A percentile compares a stretch with the other conserved stretches of the same genome.
Conservation (phyloP, 2,113 vertebrate genomes). For the Apodemus sylvaticus region DNA sequence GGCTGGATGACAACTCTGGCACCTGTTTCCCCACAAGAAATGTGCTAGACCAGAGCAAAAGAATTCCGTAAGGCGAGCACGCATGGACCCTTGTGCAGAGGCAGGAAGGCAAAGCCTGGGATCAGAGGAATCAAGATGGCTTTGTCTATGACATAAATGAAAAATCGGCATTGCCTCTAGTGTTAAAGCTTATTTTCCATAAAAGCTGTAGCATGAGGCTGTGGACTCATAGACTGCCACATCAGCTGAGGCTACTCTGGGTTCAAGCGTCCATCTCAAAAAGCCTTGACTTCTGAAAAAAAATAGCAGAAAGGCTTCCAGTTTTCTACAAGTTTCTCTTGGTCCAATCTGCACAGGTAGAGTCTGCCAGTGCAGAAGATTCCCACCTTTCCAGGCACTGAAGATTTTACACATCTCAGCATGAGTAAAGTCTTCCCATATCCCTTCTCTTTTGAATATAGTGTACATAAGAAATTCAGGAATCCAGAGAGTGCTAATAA, state of each 20-base stretch:
- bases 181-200: slow-evolving; percentile 50
- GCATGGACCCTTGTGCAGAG: background rate
- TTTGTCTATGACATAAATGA: slow-evolving; percentile 55
- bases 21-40: slow-evolving; percentile 47
- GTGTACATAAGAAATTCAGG: background rate
- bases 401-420: background rate
- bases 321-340: background rate
- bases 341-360: background rate
- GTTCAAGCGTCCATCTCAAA: slow-evolving; percentile 36
- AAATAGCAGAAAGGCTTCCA: slow-evolving; percentile 4
- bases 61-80: background rate
- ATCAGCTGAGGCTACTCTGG: background rate
- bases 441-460: slow-evolving; percentile 20
- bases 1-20: background rate
- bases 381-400: background rate
- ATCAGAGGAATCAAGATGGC: slow-evolving; percentile 47
- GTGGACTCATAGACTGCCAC: slow-evolving; percentile 43
- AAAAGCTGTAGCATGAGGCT: slow-evolving; percentile 28
- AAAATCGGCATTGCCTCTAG: slow-evolving; percentile 39
- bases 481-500: background rate
- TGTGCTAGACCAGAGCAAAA: slow-evolving; percentile 23
- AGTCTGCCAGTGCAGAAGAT: background rate
- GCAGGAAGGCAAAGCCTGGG: slow-evolving; percentile 42
- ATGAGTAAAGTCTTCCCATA: background rate
- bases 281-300: background rate